Percentiles rank a stretch among this genome's conserved stretches.
phyloP scores from a whole-genome alignment of 2,113 vertebrate genomes.

The human (Homo sapiens) region DNA sequence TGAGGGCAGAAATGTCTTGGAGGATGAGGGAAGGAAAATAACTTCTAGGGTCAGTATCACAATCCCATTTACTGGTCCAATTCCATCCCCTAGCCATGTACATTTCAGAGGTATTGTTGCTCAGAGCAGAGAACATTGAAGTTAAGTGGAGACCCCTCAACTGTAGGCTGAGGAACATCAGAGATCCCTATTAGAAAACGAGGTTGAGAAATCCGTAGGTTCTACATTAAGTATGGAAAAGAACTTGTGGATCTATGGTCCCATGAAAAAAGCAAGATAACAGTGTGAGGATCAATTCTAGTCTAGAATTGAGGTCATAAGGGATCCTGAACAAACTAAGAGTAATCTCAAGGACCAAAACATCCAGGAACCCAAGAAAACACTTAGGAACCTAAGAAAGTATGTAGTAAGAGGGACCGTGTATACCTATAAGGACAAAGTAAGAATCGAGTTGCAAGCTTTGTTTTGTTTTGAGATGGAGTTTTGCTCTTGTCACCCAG shows the following conservation, averaged over 20 bases:
- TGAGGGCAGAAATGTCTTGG: background rate
- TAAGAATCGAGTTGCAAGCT: background rate
- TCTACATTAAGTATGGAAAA: background rate
- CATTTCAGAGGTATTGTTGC: background rate
- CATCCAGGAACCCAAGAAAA: background rate
- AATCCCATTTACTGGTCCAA: background rate
- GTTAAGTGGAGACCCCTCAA: background rate
- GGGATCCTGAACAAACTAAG: too few relatives aligned
- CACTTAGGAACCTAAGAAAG: rapidly evolving
- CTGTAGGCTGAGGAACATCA: background rate
- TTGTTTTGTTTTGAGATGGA: too few relatives aligned
- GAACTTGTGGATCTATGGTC: background rate
- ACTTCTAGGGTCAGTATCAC: background rate
- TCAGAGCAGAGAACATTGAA: background rate
- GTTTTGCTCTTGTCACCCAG: too few relatives aligned
- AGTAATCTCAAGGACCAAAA: background rate
- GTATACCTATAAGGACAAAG: rapidly evolving
- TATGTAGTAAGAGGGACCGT: background rate
- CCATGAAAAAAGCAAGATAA: background rate
- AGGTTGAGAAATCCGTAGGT: background rate
- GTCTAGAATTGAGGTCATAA: background rate
- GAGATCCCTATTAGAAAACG: background rate
- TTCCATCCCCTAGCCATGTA: background rate
- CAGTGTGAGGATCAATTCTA: rapidly evolving
- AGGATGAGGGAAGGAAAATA: background rate